Base-by-base conservation (phyloP, 2,113 vertebrate species). In the Drymodes brunneopygia region DNA sequence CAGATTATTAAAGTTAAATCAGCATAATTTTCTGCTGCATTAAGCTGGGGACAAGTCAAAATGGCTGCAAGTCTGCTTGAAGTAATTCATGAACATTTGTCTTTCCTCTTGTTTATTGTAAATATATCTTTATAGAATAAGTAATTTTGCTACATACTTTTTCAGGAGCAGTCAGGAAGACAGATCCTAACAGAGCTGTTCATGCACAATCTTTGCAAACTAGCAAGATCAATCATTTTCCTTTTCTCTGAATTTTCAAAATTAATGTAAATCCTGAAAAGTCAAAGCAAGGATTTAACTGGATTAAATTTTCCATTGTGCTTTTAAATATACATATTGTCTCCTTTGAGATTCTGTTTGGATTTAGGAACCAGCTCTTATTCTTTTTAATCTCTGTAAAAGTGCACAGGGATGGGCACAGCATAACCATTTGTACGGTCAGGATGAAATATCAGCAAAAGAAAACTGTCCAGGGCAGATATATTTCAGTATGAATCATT, bases 401-500 rank as follows among this genome's bases (percentile, higher is more conserved):
- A 93, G 67, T 67, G 70, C 54, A 56, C 58, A 88, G 74, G 71
- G 79, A 85, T 82, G 74, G 81, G 60, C 71, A 83, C 10, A 2
- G 58, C 14, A 3, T 42, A 90, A 90, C 71, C 62, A 88, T 95
- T 94, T 92, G 67, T 69, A 90, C 0, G 0, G 71, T 70, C 57
- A 80, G 21, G 31, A 91, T 92, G 78, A 97, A 96, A 93, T 82
- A 95, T 61, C 93, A 91, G 89, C 66, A 90, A 92, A 96, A 92
- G 66, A 91, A 95, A 95, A 80, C 90, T 82, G 90, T 95, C 91
- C 81, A 81, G 74, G 89, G 89, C 81, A 91, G 89, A 92, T 86
- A 74, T 71, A 91, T 95, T 96, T 94, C 92, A 92, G 56, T 75
- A 91, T 82, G 92, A 95, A 92, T 86, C 92, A 94, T 93, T 94